Evolutionary conservation across 2,113 vertebrate species (phyloP).

Genomic region (Chionomys nivalis): DNA sequence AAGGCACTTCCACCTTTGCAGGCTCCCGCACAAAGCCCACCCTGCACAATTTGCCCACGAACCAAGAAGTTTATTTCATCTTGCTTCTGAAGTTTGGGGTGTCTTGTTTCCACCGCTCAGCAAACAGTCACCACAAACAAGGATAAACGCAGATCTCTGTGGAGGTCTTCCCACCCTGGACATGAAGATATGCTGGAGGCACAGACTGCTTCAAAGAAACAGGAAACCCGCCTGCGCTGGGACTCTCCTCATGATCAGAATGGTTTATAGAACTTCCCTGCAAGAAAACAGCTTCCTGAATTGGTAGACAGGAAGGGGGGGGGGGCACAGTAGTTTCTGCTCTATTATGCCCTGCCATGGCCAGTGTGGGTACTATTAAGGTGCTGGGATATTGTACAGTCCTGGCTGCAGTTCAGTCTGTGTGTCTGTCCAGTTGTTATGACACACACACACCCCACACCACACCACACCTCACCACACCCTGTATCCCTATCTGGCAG

Average conservation of each 20-base stretch:
- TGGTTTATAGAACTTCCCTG: not conserved
- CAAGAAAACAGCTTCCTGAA: not conserved
- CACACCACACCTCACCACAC: not conserved
- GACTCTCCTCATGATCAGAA: slow-evolving; percentile 1
- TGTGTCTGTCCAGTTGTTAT: not conserved
- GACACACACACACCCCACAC: not conserved
- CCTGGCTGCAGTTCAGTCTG: not conserved
- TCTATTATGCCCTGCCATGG: not conserved
- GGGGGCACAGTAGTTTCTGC: not conserved
- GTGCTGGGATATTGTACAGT: not conserved
- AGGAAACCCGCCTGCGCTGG: not conserved
- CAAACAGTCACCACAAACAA: slow-evolving; percentile 76
- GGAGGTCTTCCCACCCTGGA: slow-evolving; percentile 33
- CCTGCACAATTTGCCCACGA: slow-evolving; percentile 74
- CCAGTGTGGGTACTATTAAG: not conserved
- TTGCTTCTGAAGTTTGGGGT: slow-evolving; percentile 70
- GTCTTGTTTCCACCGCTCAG: slow-evolving; percentile 73
- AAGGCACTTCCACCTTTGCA: slow-evolving; percentile 78
- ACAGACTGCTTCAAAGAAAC: not conserved
- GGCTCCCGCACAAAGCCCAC: slow-evolving; percentile 75
- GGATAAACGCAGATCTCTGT: slow-evolving; percentile 72
- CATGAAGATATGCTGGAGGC: not conserved
- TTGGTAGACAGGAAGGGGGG: not conserved
- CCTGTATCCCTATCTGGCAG: not conserved
- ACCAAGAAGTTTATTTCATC: slow-evolving; percentile 75